Evolutionary conservation across 1,140 invertebrate species (phyloP).

Genomic region (Orius insidiosus): DNA sequence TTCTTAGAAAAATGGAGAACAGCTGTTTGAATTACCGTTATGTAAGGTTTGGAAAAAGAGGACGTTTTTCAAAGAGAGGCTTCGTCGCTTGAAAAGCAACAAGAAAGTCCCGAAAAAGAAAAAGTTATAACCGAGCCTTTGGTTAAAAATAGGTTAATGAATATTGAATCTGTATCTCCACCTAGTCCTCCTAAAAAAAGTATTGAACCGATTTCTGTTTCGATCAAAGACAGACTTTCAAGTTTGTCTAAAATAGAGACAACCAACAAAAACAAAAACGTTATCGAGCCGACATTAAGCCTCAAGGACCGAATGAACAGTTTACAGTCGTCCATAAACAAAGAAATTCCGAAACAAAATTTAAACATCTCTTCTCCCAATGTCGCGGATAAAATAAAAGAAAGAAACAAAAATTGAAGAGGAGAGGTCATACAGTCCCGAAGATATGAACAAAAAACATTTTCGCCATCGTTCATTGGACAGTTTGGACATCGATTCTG

Average conservation of each 20-base stretch:
- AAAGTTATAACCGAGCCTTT: constrained; percentile 26
- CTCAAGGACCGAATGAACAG: constrained; percentile 37
- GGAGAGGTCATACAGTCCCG: constrained; percentile 17
- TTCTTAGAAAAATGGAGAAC: too few relatives aligned
- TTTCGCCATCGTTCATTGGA: constrained; percentile 39
- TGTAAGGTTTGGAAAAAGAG: too few relatives aligned
- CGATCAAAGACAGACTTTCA: constrained; percentile 21
- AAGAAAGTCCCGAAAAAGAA: constrained; percentile 18
- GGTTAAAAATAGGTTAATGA: constrained; percentile 41
- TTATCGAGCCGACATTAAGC: constrained; percentile 12
- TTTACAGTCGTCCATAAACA: constrained; percentile 31
- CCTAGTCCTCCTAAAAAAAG: background rate
- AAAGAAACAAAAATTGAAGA: constrained; percentile 1
- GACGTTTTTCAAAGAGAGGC: constrained; percentile 38
- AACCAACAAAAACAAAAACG: background rate
- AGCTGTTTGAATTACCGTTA: too few relatives aligned
- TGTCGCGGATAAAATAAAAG: constrained; percentile 7
- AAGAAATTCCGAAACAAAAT: constrained; percentile 28
- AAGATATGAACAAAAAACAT: constrained; percentile 20
- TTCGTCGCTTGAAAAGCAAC: constrained; percentile 42
- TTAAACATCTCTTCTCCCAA: background rate
- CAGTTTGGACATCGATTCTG: constrained; percentile 37
- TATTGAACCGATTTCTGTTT: constrained; percentile 13
- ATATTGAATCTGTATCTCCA: constrained; percentile 32
- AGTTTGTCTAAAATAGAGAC: constrained; percentile 17